Percentiles rank a stretch among this genome's conserved stretches.
phyloP scores from a whole-genome alignment of 2,113 vertebrate species.

The Carassius carassius region DNA sequence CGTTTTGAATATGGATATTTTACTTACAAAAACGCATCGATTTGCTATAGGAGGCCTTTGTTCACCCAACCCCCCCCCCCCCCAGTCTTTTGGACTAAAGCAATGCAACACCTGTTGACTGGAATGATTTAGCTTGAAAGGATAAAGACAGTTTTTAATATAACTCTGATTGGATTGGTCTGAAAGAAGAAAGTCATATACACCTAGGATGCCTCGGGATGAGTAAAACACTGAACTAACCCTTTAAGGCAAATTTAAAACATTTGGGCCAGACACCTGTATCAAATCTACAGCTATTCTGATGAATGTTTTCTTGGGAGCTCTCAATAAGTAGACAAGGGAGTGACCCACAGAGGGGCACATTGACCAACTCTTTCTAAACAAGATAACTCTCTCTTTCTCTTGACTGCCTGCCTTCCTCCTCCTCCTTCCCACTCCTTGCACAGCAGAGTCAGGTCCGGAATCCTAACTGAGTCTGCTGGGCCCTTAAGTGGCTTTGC shows the following conservation, averaged over 20 bases:
- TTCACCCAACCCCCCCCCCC: too few species aligned
- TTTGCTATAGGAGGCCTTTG: too few species aligned
- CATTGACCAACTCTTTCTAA: constrained; percentile 58
- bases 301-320: constrained; percentile 48
- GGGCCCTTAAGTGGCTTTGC: constrained; percentile 80
- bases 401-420: constrained; percentile 48
- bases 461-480: constrained; percentile 73
- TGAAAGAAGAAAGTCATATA: too few species aligned
- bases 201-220: too few species aligned
- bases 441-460: constrained; percentile 64
- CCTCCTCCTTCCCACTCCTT: not conserved
- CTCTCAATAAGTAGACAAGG: constrained; percentile 58
- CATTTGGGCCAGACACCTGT: not conserved
- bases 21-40: too few species aligned
- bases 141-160: too few species aligned
- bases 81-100: too few species aligned
- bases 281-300: not conserved
- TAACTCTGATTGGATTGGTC: too few species aligned
- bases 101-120: too few species aligned
- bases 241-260: not conserved
- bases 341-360: constrained; percentile 47
- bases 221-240: too few species aligned
- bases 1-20: too few species aligned
- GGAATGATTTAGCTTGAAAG: too few species aligned
- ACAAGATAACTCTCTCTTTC: constrained; percentile 64